phyloP scores from a whole-genome alignment of 2,888 invertebrate species.

The Brachypterus glaber region DNA sequence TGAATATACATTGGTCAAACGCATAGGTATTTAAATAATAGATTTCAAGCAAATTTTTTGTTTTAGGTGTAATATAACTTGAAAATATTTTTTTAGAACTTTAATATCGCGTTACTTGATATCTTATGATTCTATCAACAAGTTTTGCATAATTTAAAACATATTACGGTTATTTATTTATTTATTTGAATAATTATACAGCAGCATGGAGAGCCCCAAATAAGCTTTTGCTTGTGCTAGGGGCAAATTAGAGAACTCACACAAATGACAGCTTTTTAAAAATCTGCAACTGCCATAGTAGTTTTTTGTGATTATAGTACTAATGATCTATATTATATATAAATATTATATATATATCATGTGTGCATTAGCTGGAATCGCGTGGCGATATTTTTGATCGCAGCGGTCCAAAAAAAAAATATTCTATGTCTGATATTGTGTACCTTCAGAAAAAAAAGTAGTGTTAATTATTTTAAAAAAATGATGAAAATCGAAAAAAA shows the following conservation, averaged over 20 bases:
- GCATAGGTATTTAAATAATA: too few relatives aligned
- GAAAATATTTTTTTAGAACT: too few relatives aligned
- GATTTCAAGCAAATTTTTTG: too few relatives aligned
- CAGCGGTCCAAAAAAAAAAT: conserved; percentile 12
- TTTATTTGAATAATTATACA: too few relatives aligned
- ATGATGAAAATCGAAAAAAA: conserved; percentile 28
- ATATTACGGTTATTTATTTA: too few relatives aligned
- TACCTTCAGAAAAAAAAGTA: conserved; percentile 36
- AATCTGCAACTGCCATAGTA: conserved; percentile 23
- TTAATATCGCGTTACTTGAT: too few relatives aligned
- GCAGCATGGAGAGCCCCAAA: too few relatives aligned
- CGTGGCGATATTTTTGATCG: conserved; percentile 9
- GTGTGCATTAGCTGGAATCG: conserved; percentile 33
- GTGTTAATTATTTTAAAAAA: conserved; percentile 35
- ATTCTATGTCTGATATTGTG: conserved; percentile 41
- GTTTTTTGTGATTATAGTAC: conserved; percentile 35
- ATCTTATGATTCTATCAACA: too few relatives aligned
- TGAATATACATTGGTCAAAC: too few relatives aligned
- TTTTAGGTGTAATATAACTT: too few relatives aligned
- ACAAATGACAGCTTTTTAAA: conserved; percentile 3
- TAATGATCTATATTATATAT: conserved; percentile 19
- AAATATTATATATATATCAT: conserved; percentile 25
- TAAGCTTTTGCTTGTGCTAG: too few relatives aligned
- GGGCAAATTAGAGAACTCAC: conserved; percentile 1
- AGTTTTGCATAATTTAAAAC: too few relatives aligned